A percentile compares a stretch with the other conserved stretches of the same genome.
phyloP scores from a whole-genome alignment of 1,140 invertebrate genomes.

The Elymnias hypermnestra region DNA sequence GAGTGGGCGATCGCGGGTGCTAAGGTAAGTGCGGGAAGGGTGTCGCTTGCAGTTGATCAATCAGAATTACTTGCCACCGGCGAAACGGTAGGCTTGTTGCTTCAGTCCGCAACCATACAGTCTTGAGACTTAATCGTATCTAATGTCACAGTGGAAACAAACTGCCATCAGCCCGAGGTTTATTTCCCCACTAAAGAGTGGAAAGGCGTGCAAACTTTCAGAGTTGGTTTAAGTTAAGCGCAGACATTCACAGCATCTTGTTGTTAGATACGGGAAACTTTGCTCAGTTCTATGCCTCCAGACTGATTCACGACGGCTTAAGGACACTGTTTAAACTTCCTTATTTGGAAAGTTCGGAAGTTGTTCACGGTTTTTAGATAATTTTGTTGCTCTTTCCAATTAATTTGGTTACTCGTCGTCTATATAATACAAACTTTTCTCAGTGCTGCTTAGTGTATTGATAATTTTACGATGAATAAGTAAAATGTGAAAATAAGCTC shows the following conservation, averaged over 20 bases:
- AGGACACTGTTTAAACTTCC: slow-evolving; percentile 15
- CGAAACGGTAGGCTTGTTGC: too few relatives aligned
- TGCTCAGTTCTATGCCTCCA: slow-evolving; percentile 11
- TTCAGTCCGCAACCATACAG: too few relatives aligned
- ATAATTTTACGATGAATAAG: too few relatives aligned
- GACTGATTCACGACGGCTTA: slow-evolving; percentile 15
- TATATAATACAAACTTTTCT: too few relatives aligned
- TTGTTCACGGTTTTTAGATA: background rate
- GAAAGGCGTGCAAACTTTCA: slow-evolving; percentile 25
- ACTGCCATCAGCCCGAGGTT: slow-evolving; percentile 8
- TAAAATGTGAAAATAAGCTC: too few relatives aligned
- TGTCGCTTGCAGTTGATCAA: too few relatives aligned
- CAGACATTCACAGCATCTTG: slow-evolving; percentile 25
- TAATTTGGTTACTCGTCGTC: too few relatives aligned
- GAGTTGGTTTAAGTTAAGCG: slow-evolving; percentile 24
- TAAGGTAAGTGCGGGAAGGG: too few relatives aligned
- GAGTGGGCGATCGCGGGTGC: too few relatives aligned
- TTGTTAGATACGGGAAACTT: slow-evolving; percentile 18
- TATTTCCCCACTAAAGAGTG: slow-evolving; percentile 23
- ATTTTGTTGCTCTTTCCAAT: background rate
- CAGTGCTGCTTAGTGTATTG: too few relatives aligned
- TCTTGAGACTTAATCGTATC: too few relatives aligned
- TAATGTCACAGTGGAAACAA: slow-evolving; percentile 5
- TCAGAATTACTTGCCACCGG: too few relatives aligned
- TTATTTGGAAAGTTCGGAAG: background rate